A percentile compares a stretch with the other conserved stretches of the same genome.
phyloP scores from a whole-genome alignment of 2,888 invertebrate genomes.

The Hartigia nigra region DNA sequence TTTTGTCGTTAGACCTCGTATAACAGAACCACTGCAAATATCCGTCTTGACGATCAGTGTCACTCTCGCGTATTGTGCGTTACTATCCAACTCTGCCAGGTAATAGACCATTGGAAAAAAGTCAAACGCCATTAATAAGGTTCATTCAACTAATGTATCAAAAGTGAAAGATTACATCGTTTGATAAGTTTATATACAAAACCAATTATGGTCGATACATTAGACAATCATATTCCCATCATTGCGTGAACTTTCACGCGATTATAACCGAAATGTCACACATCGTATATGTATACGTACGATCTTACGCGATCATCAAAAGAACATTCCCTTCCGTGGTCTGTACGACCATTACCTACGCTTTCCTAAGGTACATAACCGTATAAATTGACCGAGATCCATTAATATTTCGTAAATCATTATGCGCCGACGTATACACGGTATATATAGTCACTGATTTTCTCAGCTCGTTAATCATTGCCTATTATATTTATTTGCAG shows the following conservation, averaged over 20 bases:
- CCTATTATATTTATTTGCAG: background rate
- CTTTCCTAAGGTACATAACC: background rate
- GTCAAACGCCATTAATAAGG: background rate
- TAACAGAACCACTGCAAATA: background rate
- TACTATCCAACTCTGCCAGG: background rate
- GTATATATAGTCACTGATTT: background rate
- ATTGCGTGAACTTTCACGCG: slow-evolving; percentile 12
- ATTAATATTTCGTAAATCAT: background rate
- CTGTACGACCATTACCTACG: background rate
- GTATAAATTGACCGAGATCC: background rate
- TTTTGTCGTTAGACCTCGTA: slow-evolving; percentile 26
- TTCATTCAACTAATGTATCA: background rate
- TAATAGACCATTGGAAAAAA: background rate
- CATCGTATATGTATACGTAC: background rate
- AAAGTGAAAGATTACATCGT: background rate
- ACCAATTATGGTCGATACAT: slow-evolving; percentile 24
- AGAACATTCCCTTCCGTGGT: background rate
- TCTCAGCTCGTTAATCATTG: background rate
- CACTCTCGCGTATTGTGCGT: background rate
- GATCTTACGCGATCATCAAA: background rate
- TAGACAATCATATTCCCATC: slow-evolving; percentile 2
- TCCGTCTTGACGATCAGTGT: background rate
- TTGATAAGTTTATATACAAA: slow-evolving; percentile 19
- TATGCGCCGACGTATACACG: background rate
- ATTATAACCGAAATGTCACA: background rate